Evolutionary conservation across 2,113 vertebrate species (phyloP).

Genomic region (Neomonachus schauinslandi): DNA sequence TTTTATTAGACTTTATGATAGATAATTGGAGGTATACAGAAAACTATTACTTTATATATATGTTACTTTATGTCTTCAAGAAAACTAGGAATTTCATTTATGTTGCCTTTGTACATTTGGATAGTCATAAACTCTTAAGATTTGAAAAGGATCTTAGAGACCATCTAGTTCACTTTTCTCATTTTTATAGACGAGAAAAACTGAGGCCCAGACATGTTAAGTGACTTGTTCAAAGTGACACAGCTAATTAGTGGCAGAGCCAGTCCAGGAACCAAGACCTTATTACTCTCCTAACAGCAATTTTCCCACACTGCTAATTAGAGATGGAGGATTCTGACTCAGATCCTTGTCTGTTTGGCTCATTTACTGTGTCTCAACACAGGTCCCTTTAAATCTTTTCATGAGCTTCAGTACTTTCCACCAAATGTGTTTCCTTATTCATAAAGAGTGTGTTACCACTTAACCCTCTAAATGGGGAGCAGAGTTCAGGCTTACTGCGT

Average conservation of each 20-base stretch:
- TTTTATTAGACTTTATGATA: background rate
- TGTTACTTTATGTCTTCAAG: background rate
- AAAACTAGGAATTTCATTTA: slow-evolving; percentile 15
- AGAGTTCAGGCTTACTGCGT: background rate
- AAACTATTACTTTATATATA: background rate
- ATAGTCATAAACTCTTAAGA: slow-evolving; percentile 24
- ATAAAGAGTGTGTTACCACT: background rate
- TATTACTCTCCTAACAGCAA: slow-evolving; percentile 13
- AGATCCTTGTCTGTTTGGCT: slow-evolving; percentile 44
- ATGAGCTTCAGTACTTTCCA: background rate
- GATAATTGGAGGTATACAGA: background rate
- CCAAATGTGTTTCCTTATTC: slow-evolving; percentile 12
- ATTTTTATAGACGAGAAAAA: slow-evolving; percentile 25
- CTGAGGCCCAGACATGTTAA: slow-evolving; percentile 33
- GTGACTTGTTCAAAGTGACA: slow-evolving; percentile 47
- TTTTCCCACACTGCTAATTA: slow-evolving; percentile 28
- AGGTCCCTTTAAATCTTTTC: slow-evolving; percentile 31
- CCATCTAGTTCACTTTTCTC: background rate
- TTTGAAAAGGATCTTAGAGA: slow-evolving; percentile 7
- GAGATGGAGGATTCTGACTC: background rate
- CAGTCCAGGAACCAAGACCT: background rate
- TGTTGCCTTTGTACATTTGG: background rate
- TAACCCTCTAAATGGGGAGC: background rate
- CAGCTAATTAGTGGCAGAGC: slow-evolving; percentile 43
- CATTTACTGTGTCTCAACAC: slow-evolving; percentile 35